Percentiles rank a stretch among this genome's conserved stretches.
phyloP scores from a whole-genome alignment of 2,797 vertebrate genomes.

The Halcyon badia region DNA sequence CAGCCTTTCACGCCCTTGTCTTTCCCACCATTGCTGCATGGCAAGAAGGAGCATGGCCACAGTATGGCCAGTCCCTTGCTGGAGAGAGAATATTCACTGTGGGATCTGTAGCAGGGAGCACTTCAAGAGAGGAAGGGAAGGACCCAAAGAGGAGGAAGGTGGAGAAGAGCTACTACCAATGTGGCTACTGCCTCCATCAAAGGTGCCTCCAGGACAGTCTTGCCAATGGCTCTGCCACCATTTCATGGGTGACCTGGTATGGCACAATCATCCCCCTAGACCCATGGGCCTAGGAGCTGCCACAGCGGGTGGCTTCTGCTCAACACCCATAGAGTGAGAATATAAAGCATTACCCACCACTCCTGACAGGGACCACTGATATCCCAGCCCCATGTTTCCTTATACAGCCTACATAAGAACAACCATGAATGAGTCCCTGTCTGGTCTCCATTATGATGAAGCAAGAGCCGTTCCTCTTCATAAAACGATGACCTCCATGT shows the following conservation, averaged over 20 bases:
- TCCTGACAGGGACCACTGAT: not conserved
- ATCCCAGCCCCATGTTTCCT: not conserved
- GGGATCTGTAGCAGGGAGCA: not conserved
- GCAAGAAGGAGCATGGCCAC: not conserved
- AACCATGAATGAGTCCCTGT: not conserved
- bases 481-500: not conserved
- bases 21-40: not conserved
- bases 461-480: not conserved
- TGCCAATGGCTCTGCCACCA: not conserved
- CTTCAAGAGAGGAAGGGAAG: not conserved
- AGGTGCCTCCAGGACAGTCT: not conserved
- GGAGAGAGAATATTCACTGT: not conserved
- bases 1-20: not conserved
- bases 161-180: not conserved
- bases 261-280: not conserved
- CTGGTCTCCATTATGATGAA: accelerated
- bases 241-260: not conserved
- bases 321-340: not conserved
- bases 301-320: not conserved
- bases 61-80: not conserved
- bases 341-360: not conserved
- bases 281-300: not conserved
- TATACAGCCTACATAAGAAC: not conserved
- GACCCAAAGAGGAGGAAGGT: not conserved
- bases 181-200: not conserved